Base-by-base conservation (phyloP, 2,888 invertebrate genomes). In the Hofmannophila pseudospretella region DNA sequence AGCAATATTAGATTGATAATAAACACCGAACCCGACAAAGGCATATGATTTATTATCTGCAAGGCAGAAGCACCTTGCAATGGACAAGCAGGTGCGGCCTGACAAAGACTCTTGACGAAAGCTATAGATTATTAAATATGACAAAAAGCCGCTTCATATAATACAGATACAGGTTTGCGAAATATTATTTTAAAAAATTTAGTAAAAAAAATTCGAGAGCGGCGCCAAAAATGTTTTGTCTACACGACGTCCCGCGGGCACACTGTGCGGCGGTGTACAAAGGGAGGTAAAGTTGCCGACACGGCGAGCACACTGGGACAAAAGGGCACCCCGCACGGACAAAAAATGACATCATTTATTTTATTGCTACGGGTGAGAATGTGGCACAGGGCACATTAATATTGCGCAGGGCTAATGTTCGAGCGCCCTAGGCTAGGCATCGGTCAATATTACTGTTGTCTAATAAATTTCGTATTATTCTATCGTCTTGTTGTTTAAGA, bases 271-370 rank as follows among this genome's bases (percentile, higher is more conserved):
- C 57, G 46, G 39, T 49, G 61, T 53, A 73, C 67, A 77, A 80
- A 73, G 70, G 52, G 55, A 63, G 55, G 66, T 54, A 64, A 69
- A 64, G 67, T 64, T 67, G 66, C 74, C 76, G 77, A 63, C 64
- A 60, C 69, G 67, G 68, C 56, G 49, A 43, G 52, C 67, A 70
- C 67, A 63, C 57, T 63, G 74, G 78, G 69, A 74, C 76, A 75
- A 81, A 80, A 67, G 60, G 62, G 64, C 68, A 64, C 75, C 76
- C 77, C 67, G 71, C 58, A 63, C 66, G 64, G 71, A 82, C 84
- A 85, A 85, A 85, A 85, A 85, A 85, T 85, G 79, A 84, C 82
- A 81, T 85, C 85, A 85, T 86, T 85, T 84, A 86, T 86, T 82
- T 85, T 84, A 86, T 85, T 80, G 81, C 82, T 65, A 54, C 67